These are phyloP conservation scores for Megalurothrips usitatus DNA, from an alignment of 2,888 invertebrate species.

Conservation along the genomic window DNA sequence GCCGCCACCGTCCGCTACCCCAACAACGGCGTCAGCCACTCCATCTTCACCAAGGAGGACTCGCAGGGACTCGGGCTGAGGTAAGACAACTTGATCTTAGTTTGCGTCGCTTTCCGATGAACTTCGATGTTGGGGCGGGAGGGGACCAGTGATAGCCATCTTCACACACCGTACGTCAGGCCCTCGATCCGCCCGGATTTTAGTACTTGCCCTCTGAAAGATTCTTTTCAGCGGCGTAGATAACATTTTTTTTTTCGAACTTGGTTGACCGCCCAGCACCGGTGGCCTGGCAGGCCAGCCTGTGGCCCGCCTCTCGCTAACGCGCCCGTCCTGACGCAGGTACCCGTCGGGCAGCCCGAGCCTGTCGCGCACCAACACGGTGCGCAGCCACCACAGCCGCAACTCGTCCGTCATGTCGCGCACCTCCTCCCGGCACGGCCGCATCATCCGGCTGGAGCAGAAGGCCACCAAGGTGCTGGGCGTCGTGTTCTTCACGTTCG, in stretches of 20 bases:
- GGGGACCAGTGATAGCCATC: too few relatives aligned
- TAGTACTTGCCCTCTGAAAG: too few relatives aligned
- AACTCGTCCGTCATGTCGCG: constrained; percentile 68
- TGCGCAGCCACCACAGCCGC: constrained; percentile 68
- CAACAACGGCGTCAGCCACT: constrained; percentile 38
- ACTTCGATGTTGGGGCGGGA: too few relatives aligned
- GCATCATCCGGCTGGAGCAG: constrained; percentile 83
- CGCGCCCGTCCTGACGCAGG: too few relatives aligned
- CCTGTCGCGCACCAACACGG: constrained; percentile 45
- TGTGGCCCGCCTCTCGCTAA: too few relatives aligned
- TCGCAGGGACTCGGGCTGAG: neutral
- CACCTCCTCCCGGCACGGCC: constrained; percentile 65
- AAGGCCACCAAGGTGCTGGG: constrained; percentile 95
- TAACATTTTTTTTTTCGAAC: too few relatives aligned
- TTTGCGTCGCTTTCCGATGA: too few relatives aligned
- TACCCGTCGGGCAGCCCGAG: constrained; percentile 39
- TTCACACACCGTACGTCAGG: too few relatives aligned
- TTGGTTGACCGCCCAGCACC: too few relatives aligned
- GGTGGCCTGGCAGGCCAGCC: too few relatives aligned
- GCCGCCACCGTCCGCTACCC: constrained; percentile 59
- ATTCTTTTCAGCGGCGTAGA: too few relatives aligned
- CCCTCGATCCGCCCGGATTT: too few relatives aligned
- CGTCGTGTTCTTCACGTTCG: constrained; percentile 91
- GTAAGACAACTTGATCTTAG: neutral
- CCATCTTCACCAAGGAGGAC: constrained; percentile 5